Base-by-base conservation (phyloP, 2,888 invertebrate genomes). In the Pristionchus japonicus region DNA sequence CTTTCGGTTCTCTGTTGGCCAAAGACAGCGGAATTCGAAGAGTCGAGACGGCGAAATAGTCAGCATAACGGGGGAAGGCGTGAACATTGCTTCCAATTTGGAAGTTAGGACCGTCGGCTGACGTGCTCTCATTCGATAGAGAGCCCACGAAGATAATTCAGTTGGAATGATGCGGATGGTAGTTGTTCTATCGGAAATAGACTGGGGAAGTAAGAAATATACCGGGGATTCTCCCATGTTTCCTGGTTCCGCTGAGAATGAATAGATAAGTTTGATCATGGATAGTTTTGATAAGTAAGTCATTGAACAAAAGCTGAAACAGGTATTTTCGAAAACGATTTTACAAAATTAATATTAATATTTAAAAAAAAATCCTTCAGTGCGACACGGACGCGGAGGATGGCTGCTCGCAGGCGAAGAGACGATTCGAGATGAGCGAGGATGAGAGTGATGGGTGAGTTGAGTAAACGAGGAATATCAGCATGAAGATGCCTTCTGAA, bases 381-480 rank as follows among this genome's bases (percentile, higher is more conserved):
- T 61, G n/a, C 61, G 61, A 61, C 34, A 86, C 86, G 1, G 86
- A 86, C 70, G 70, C 70, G 1, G 86, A 86, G 49, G 86, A 86
- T n/a, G 86, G 64, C 3, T 47, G 67, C 34, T n/a, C 70, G 11
- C n/a, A 64, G 23, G 67, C 86, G 1, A 86, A 86, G 86, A 13
- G 86, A 23, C n/a, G 70, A 6, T 86, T 86, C 70, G 86, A 86
- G 49, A 40, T 40, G 70, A 52, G 52, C n/a, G 86, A 86, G 49
- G 86, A 86, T 34, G 86, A 86, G 27, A 49, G 49, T 23, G 86
- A 86, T 31, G 86, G 86, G 85, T 85, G 47, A n/a, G 85, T 34
- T 34, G 3, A n/a, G n/a, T n/a, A n/a, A n/a, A n/a, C n/a, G n/a
- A n/a, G n/a, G n/a, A n/a, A n/a, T n/a, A n/a, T n/a, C n/a, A n/a